Percentiles rank a stretch among this genome's conserved stretches.
These are phyloP conservation scores for Epinephelus moara DNA, from an alignment of 2,113 vertebrate species.

Conservation along the genomic window DNA sequence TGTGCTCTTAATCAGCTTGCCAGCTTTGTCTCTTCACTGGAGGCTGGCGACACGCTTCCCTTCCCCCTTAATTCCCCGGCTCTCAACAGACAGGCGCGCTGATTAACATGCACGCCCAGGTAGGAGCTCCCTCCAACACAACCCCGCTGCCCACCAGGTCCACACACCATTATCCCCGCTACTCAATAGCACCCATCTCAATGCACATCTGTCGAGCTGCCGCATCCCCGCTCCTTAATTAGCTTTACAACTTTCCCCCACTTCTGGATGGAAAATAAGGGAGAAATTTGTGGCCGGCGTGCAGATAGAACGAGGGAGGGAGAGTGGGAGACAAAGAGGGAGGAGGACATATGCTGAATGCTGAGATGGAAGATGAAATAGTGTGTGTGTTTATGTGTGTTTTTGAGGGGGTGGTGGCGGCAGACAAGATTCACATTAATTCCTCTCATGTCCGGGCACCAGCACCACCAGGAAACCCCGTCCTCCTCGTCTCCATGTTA, in stretches of 20 bases:
- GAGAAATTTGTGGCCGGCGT: constrained; percentile 59
- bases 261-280: constrained; percentile 69
- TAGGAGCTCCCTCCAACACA: constrained; percentile 76
- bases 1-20: constrained; percentile 79
- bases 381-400: constrained; percentile 37
- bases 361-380: constrained; percentile 56
- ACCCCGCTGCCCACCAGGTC: constrained; percentile 69
- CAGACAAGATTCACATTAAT: constrained; percentile 46
- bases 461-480: constrained; percentile 48
- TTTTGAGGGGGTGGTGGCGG: neutral
- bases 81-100: constrained; percentile 71
- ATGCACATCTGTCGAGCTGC: constrained; percentile 77
- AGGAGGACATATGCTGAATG: constrained; percentile 65
- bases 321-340: constrained; percentile 27
- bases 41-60: constrained; percentile 77
- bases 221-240: constrained; percentile 76
- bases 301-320: constrained; percentile 24
- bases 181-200: constrained; percentile 75
- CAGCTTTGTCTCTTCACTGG: constrained; percentile 72
- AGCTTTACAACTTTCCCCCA: constrained; percentile 73
- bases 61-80: constrained; percentile 74
- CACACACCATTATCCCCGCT: constrained; percentile 77
- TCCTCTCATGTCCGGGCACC: constrained; percentile 44
- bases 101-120: constrained; percentile 82
- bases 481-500: constrained; percentile 3